A percentile compares a stretch with the other conserved stretches of the same genome.
These are phyloP conservation scores for Phenacoccus solenopsis DNA, from an alignment of 1,140 invertebrate species.

Conservation along the genomic window DNA sequence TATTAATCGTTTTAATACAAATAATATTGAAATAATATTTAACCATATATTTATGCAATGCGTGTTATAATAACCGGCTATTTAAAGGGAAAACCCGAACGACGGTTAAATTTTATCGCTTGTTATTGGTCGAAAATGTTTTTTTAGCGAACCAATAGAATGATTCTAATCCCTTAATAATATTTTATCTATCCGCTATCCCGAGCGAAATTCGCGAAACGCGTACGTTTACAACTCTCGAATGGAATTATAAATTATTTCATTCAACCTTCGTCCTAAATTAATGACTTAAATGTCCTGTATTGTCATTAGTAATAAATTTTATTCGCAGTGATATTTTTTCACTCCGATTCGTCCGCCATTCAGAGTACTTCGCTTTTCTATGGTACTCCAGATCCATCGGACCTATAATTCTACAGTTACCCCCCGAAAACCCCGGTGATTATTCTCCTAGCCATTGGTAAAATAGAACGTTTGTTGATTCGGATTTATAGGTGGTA, in stretches of 20 bases:
- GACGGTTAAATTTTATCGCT: neutral
- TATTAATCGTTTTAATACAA: constrained; percentile 3
- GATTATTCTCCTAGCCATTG: too few relatives aligned
- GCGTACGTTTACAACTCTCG: neutral
- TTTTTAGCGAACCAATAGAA: neutral
- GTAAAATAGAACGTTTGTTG: too few relatives aligned
- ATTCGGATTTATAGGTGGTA: too few relatives aligned
- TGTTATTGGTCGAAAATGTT: neutral
- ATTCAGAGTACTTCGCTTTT: too few relatives aligned
- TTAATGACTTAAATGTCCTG: neutral
- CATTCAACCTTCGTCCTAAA: neutral
- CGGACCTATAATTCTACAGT: too few relatives aligned
- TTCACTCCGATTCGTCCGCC: too few relatives aligned
- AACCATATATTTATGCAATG: constrained; percentile 2
- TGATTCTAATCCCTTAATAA: neutral
- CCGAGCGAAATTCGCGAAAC: neutral
- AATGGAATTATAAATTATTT: constrained; percentile 4
- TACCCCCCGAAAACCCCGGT: too few relatives aligned
- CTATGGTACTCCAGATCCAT: too few relatives aligned
- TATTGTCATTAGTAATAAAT: constrained; percentile 3
- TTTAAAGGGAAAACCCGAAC: neutral
- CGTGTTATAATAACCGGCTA: neutral
- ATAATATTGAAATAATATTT: constrained; percentile 4
- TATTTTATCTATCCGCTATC: neutral
- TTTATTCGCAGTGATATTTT: neutral